Conservation (phyloP, 2,797 vertebrate genomes). For the Ctenosaura bakeri region DNA sequence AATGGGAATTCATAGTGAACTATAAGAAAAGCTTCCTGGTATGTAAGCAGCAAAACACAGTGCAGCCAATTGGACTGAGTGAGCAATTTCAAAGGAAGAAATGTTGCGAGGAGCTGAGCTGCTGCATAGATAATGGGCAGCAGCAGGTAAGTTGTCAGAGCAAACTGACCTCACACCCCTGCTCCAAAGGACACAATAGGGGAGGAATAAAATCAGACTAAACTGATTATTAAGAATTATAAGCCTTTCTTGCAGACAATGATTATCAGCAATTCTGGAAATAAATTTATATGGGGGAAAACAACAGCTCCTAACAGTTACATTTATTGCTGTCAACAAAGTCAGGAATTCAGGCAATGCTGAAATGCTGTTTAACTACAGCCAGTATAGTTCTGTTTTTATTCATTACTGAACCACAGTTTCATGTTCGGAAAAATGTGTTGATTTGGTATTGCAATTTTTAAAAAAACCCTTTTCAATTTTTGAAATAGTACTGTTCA, state of each 20-base stretch:
- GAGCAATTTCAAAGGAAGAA: constrained; percentile 29
- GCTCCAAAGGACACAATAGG: background rate
- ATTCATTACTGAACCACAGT: constrained; percentile 42
- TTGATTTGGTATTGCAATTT: constrained; percentile 36
- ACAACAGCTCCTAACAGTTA: constrained; percentile 29
- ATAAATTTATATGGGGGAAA: constrained; percentile 15
- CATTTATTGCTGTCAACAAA: constrained; percentile 28
- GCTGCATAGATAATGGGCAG: constrained; percentile 8
- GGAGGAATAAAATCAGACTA: constrained; percentile 4
- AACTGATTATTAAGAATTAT: constrained; percentile 44
- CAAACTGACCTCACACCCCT: constrained; percentile 30
- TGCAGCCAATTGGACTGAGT: constrained; percentile 19
- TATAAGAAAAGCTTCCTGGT: constrained; percentile 17
- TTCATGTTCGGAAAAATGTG: constrained; percentile 26
- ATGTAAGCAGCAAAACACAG: background rate
- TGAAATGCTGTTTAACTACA: constrained; percentile 36
- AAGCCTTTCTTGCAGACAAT: background rate
- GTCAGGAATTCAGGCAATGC: background rate
- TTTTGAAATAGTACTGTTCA: constrained; percentile 53
- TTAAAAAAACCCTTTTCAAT: background rate
- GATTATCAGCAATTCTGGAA: constrained; percentile 26
- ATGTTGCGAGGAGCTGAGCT: background rate
- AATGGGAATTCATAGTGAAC: background rate
- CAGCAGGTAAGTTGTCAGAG: background rate
- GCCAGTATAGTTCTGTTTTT: constrained; percentile 22